Evolutionary conservation across 2,113 vertebrate genomes (phyloP).

Genomic region (Ceyx cyanopectus): DNA sequence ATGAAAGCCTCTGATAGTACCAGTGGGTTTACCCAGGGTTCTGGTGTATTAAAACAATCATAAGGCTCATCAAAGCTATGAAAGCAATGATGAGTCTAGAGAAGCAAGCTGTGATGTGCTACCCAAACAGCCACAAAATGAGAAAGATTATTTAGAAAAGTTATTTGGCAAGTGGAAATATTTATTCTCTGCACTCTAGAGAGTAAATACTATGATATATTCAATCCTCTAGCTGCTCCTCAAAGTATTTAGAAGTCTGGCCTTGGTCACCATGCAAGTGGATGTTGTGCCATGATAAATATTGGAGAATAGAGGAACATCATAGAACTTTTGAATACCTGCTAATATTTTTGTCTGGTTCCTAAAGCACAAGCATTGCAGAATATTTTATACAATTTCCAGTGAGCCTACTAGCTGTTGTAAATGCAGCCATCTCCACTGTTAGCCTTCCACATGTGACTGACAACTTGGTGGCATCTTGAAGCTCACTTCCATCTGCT

Average conservation of each 20-base stretch:
- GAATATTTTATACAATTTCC: not conserved
- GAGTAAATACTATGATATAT: not conserved
- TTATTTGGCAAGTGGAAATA: not conserved
- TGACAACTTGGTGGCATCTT: not conserved
- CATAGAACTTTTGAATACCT: not conserved
- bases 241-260: not conserved
- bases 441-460: not conserved
- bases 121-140: conserved; percentile 12
- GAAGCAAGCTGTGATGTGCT: conserved; percentile 44
- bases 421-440: not conserved
- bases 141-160: conserved; percentile 29
- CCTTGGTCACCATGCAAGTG: not conserved
- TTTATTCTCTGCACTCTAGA: not conserved
- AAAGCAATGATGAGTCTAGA: conserved; percentile 39
- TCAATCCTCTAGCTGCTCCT: not conserved
- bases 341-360: not conserved
- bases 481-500: not conserved
- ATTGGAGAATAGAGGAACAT: not conserved
- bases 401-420: not conserved
- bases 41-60: conserved; percentile 47
- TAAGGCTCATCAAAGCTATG: conserved; percentile 25
- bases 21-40: conserved; percentile 35
- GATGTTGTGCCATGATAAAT: not conserved
- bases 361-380: not conserved
- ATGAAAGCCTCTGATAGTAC: conserved; percentile 34